Evolutionary conservation across 2,113 vertebrate genomes (phyloP).

Genomic region (Turdus rufiventris): DNA sequence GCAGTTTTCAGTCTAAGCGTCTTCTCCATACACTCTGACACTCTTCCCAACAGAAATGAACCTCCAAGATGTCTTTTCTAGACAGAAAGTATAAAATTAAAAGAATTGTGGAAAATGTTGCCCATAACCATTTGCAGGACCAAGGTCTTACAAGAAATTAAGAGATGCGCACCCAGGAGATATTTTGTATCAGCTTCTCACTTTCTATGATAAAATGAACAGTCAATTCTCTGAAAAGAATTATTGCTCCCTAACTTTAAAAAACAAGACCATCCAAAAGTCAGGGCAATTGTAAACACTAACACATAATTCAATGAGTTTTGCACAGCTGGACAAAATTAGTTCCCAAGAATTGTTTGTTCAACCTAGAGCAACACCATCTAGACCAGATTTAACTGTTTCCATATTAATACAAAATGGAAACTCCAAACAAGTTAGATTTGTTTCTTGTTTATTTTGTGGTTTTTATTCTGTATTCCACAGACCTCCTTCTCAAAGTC

Average conservation of each 20-base stretch:
- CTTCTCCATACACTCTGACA: not conserved
- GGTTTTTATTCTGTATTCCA: not conserved
- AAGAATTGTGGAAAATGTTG: not conserved
- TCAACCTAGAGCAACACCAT: not conserved
- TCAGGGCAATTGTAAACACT: not conserved
- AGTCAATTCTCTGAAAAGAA: not conserved
- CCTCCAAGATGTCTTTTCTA: not conserved
- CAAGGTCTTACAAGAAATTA: not conserved
- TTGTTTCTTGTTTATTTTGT: not conserved
- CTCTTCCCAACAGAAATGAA: not conserved
- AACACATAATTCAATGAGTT: not conserved
- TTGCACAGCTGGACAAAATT: not conserved
- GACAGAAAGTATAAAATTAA: not conserved
- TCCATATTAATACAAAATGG: not conserved
- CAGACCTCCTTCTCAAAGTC: not conserved
- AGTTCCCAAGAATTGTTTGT: not conserved
- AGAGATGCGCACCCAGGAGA: not conserved
- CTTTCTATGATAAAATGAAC: not conserved
- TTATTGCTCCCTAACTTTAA: not conserved
- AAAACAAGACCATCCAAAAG: not conserved
- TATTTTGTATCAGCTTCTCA: not conserved
- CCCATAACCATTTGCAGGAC: not conserved
- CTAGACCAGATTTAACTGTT: not conserved
- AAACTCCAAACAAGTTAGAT: fast-evolving
- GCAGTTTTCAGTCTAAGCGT: not conserved